Conservation (phyloP, 2,888 invertebrate species). For the Podabrus alpinus region DNA sequence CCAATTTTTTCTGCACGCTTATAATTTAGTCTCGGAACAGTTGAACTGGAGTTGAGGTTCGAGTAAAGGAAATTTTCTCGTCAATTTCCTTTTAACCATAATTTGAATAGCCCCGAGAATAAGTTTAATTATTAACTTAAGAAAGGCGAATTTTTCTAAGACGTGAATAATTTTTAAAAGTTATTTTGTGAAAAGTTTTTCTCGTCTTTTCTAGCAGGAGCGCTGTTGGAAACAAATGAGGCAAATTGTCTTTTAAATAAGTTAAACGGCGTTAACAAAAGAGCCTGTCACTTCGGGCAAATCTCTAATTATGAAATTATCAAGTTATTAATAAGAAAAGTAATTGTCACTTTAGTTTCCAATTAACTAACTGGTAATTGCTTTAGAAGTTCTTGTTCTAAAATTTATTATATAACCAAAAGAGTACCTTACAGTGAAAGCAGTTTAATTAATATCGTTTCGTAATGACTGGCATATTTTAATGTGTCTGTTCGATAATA, state of each 20-base stretch:
- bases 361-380: slow-evolving; percentile 52
- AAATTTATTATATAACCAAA: slow-evolving; percentile 26
- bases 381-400: slow-evolving; percentile 37
- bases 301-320: slow-evolving; percentile 55
- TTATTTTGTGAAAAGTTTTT: slow-evolving; percentile 22
- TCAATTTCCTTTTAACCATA: background rate
- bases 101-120: background rate
- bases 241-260: slow-evolving; percentile 41
- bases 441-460: slow-evolving; percentile 30
- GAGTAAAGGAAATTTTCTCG: background rate
- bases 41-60: background rate
- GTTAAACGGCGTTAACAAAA: slow-evolving; percentile 40
- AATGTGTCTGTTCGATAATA: background rate
- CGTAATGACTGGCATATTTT: slow-evolving; percentile 26
- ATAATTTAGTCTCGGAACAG: background rate
- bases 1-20: background rate
- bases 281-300: slow-evolving; percentile 44
- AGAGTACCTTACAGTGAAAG: slow-evolving; percentile 24
- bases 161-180: slow-evolving; percentile 16
- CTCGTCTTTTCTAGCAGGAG: slow-evolving; percentile 13
- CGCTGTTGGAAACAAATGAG: slow-evolving; percentile 36
- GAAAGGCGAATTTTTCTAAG: background rate
- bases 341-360: slow-evolving; percentile 56
- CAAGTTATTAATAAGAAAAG: slow-evolving; percentile 45
- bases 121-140: background rate